Evolutionary conservation across 2,797 vertebrate species (phyloP), one percentile per base, ranked within the genome.

Genomic region (Taenioides sp.): DNA sequence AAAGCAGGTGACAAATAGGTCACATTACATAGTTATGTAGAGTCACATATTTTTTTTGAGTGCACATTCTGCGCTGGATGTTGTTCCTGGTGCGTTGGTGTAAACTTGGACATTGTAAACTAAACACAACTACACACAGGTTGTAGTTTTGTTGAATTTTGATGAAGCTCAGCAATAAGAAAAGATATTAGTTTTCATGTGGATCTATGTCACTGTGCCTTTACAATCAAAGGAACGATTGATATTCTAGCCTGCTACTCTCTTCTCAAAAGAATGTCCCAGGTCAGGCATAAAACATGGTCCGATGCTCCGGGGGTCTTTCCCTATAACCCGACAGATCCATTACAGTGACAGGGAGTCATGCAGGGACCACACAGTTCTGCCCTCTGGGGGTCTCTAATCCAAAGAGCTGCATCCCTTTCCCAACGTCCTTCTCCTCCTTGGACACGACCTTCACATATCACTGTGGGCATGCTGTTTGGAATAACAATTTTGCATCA

Each of bases 371-470:
- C 81, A 72, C 60, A 67, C 73, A 76, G 73, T 78, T 67, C 0
- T 22, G 40, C 72, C 78, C 84, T 73, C 40, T 69, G 37, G 84
- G 83, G 87, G 74, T 60, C 80, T 87, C 73, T 88, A 86, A 91
- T 89, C 79, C 85, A 79, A 47, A 52, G 70, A 73, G 70, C 74
- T 84, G 83, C 80, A 89, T 78, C 81, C 64, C 72, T 80, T 75
- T 74, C 60, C 65, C 73, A 71, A 70, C 70, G 74, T 65, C 18
- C 28, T 12, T 64, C 70, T 79, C 79, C 85, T 83, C 78, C 64
- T 73, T 79, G 71, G 76, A 70, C 74, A 27, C 49, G 78, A 89
- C 85, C 82, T 90, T 92, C 85, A 84, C 76, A 71, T 86, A 72
- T 83, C 80, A 71, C 76, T 76, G 74, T 77, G 47, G 79, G 59